Base-by-base conservation (phyloP, 2,888 invertebrate genomes). In the Congeria kusceri region DNA sequence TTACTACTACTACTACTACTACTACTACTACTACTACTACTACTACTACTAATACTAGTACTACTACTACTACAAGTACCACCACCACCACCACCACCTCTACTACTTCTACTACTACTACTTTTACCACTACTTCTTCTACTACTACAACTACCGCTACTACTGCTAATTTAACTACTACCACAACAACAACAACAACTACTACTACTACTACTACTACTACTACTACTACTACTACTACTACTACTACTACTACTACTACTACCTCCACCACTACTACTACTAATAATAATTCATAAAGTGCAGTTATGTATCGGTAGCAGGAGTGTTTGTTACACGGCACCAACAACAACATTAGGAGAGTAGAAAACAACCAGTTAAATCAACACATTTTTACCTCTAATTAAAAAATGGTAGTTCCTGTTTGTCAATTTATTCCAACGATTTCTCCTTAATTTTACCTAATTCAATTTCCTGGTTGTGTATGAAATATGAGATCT, bases 171-270 rank as follows among this genome's bases (percentile, higher is more conserved):
- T 9, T 15, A 9, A 20, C 49, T 20, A 49, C 49, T 49, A 49
- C 25, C n/a, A 53, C 53, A n/a, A 23, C 53, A 9, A 49, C 49
- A 9, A 49, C 49, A 9, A 20, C 49, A 9, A 49, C 49, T 49
- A 49, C 20, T 49, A 49, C 49, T 49, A 20, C 49, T 49, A 49
- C 49, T 49, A 49, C 49, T 49, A 49, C 49, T 49, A 49, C 49
- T 49, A 49, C 49, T 49, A 49, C 49, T 49, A 9, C 49, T 49
- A 49, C 49, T 49, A 49, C 49, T 49, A 49, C 49, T 49, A 49
- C 49, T 49, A 49, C 49, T 49, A 49, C 49, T 49, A 49, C 49
- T 49, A 49, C 49, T 49, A 49, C 49, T 49, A 49, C 49, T 49
- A 49, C 49, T 49, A 49, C 49, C 15, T 9, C 49, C 5, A 49